Percentiles rank a stretch among this genome's conserved stretches.
Conservation (phyloP, 1,140 invertebrate genomes). For the Palaemon carinicauda region DNA sequence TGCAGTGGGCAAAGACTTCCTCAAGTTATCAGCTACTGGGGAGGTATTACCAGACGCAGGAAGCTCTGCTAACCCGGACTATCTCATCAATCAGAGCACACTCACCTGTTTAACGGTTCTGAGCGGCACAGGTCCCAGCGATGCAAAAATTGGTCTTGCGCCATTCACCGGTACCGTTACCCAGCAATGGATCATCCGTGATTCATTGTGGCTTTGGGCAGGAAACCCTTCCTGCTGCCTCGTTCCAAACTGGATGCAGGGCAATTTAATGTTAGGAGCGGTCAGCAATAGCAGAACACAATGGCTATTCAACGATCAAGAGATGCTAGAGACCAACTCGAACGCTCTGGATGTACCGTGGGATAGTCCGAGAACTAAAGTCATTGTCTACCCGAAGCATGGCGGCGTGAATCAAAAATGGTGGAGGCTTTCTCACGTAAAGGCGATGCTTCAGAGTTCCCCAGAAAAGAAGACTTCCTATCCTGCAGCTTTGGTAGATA, state of each 20-base stretch:
- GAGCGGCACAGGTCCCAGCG: background rate
- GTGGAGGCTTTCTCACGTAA: conserved; percentile 4
- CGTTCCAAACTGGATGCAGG: background rate
- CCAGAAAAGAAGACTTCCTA: background rate
- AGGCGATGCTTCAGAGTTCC: background rate
- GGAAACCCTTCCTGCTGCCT: background rate
- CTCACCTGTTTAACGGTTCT: background rate
- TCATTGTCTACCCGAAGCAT: conserved; percentile 17
- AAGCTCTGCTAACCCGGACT: background rate
- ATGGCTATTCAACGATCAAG: background rate
- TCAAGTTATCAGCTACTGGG: no score
- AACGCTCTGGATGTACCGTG: conserved; percentile 3
- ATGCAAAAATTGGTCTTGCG: background rate
- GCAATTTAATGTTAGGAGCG: background rate
- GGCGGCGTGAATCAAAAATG: conserved; percentile 15
- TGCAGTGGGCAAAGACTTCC: no score
- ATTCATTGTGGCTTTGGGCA: background rate
- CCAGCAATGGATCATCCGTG: background rate
- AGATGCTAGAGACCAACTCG: background rate
- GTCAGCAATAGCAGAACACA: background rate
- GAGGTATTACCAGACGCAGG: no score
- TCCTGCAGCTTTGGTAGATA: background rate
- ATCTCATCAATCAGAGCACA: background rate
- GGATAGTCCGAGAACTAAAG: background rate
- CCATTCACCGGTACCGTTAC: background rate